Evolutionary conservation across 2,113 vertebrate genomes (phyloP).

Genomic region (Thryonomys swinderianus): DNA sequence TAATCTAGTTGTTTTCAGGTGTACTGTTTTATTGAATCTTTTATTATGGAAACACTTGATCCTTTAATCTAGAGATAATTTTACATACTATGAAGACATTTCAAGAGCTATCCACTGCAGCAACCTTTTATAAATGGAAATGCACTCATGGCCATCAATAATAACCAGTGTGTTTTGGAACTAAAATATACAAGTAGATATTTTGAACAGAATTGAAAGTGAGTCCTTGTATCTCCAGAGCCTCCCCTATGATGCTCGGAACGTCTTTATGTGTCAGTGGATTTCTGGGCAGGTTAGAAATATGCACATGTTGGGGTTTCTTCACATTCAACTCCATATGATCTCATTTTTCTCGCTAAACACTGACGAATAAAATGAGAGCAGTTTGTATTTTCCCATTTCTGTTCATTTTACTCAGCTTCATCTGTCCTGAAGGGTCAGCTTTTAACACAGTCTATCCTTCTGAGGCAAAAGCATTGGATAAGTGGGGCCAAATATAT

Average conservation of each 20-base stretch:
- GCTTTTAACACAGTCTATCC: slow-evolving; percentile 4
- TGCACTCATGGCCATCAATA: neutral
- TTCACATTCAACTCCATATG: neutral
- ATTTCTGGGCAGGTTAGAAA: neutral
- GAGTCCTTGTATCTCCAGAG: slow-evolving; percentile 5
- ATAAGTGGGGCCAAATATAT: neutral
- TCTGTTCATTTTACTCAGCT: neutral
- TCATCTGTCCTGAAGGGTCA: slow-evolving; percentile 30
- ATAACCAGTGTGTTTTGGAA: slow-evolving; percentile 17
- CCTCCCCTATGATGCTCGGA: neutral
- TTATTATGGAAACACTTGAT: slow-evolving; percentile 33
- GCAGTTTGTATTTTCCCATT: neutral
- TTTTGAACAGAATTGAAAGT: slow-evolving; percentile 35
- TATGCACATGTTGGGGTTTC: neutral
- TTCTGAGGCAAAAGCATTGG: neutral
- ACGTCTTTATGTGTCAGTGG: neutral
- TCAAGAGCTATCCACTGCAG: neutral
- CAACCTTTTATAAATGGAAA: slow-evolving; percentile 1
- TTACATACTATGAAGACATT: slow-evolving; percentile 1
- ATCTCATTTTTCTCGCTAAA: slow-evolving; percentile 24
- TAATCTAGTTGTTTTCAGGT: neutral
- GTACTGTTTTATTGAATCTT: neutral
- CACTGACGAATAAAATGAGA: neutral
- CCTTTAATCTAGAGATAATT: slow-evolving; percentile 33
- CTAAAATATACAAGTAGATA: neutral